A percentile compares a stretch with the other conserved stretches of the same genome.
Conservation (phyloP, 2,888 invertebrate species). For the Orthosia gracilis region DNA sequence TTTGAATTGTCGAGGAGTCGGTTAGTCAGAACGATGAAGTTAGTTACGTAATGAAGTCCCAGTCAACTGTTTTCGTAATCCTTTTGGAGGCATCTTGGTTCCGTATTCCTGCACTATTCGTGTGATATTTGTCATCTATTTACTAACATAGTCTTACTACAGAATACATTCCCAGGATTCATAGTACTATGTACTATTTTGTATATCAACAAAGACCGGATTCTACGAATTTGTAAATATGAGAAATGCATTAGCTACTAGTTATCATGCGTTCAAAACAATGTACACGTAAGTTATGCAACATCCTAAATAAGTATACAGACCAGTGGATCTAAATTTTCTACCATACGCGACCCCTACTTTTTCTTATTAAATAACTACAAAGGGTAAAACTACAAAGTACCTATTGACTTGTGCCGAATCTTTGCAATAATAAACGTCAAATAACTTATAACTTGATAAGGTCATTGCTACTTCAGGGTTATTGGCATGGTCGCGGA, state of each 20-base stretch:
- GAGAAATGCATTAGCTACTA: constrained; percentile 34
- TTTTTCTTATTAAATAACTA: not conserved
- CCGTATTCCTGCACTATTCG: not conserved
- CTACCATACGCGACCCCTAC: not conserved
- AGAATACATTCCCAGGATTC: constrained; percentile 7
- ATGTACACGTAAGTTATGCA: constrained; percentile 35
- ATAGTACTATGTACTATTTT: constrained; percentile 4
- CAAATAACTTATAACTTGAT: too few species aligned
- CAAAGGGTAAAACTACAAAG: not conserved
- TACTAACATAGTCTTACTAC: not conserved
- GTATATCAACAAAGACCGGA: constrained; percentile 48
- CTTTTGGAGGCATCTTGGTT: not conserved
- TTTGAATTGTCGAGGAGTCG: too few species aligned
- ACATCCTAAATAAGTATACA: constrained; percentile 39
- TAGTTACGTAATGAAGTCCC: not conserved
- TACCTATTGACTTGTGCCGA: not conserved
- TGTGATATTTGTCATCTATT: constrained; percentile 1
- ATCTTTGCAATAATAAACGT: too few species aligned
- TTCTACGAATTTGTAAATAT: constrained; percentile 56
- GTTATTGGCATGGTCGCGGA: too few species aligned
- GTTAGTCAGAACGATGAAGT: too few species aligned
- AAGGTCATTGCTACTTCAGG: too few species aligned
- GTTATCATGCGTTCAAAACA: constrained; percentile 51
- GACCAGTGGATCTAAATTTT: not conserved
- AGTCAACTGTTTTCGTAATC: not conserved